Percentiles rank a stretch among this genome's conserved stretches.
phyloP scores from a whole-genome alignment of 2,113 vertebrate genomes.

The Electrona antarctica region DNA sequence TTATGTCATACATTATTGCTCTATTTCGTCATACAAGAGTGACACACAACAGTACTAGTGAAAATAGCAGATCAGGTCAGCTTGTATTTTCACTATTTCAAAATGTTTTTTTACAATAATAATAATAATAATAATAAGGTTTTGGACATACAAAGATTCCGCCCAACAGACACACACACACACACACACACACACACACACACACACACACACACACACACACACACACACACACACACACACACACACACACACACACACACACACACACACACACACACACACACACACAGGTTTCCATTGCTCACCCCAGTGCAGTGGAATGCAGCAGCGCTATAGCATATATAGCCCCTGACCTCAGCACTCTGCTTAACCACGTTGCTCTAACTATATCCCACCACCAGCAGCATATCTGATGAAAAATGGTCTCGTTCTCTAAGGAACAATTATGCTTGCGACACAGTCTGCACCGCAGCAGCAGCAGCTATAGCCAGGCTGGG shows the following conservation, averaged over 20 bases:
- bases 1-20: too few species aligned
- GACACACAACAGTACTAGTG: too few species aligned
- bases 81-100: too few species aligned
- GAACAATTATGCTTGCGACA: slow-evolving; percentile 57
- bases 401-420: slow-evolving; percentile 40
- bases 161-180: not conserved
- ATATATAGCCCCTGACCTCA: not conserved
- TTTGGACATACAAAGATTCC: too few species aligned
- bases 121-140: too few species aligned
- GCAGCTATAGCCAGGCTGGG: too few species aligned
- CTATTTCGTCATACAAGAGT: too few species aligned
- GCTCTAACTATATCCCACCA: slow-evolving; percentile 15
- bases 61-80: too few species aligned
- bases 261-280: not conserved
- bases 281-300: not conserved
- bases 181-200: not conserved
- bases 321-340: not conserved
- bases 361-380: slow-evolving; percentile 19
- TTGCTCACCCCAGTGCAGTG: not conserved
- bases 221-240: not conserved
- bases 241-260: not conserved
- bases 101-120: too few species aligned
- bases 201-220: not conserved
- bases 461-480: slow-evolving; percentile 27
- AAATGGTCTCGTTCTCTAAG: slow-evolving; percentile 40